Evolutionary conservation across 92 coral and sea anemone species (phyloP).

Genomic region (Epizoanthus rinbou): DNA sequence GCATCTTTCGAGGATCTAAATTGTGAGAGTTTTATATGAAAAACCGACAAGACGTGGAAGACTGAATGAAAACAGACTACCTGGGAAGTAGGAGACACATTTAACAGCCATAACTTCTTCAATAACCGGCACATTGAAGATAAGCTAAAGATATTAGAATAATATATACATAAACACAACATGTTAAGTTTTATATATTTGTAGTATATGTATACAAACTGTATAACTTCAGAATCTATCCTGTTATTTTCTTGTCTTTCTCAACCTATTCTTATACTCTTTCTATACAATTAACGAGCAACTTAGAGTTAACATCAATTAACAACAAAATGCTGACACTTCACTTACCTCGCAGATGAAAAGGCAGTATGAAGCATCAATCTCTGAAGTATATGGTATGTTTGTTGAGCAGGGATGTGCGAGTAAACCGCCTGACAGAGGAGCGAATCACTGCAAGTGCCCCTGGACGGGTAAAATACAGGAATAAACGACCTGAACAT

Average conservation of each 20-base stretch:
- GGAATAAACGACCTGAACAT: not conserved
- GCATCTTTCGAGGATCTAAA: no score
- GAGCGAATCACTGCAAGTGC: constrained; percentile 15
- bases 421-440: not conserved
- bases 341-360: constrained; percentile 18
- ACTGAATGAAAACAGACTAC: not conserved
- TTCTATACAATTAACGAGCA: not conserved
- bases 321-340: not conserved
- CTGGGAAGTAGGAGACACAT: not conserved
- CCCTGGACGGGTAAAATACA: not conserved
- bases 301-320: not conserved
- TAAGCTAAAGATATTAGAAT: not conserved
- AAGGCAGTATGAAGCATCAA: constrained; percentile 27
- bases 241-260: not conserved
- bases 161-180: not conserved
- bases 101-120: not conserved
- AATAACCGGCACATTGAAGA: not conserved
- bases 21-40: no score
- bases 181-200: not conserved
- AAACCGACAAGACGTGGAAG: not conserved
- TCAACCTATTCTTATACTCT: not conserved
- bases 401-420: not conserved
- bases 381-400: not conserved
- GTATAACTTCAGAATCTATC: not conserved
- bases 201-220: not conserved